These are phyloP conservation scores for Panagrolaimus sp. DNA, from an alignment of 1,140 invertebrate species.

Conservation along the genomic window DNA sequence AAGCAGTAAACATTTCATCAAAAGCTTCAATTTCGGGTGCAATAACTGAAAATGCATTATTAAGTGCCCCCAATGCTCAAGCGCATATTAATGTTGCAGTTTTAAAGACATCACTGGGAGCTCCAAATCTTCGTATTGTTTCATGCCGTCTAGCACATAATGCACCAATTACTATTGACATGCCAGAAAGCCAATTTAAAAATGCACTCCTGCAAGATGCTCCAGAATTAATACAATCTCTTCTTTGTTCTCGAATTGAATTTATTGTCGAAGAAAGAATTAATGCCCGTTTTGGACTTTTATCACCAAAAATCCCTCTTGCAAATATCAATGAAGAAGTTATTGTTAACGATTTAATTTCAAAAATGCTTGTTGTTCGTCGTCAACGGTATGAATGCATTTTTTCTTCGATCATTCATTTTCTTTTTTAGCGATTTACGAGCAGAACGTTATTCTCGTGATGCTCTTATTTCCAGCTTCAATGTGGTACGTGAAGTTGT, in stretches of 20 bases:
- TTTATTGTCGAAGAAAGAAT: slow-evolving; percentile 46
- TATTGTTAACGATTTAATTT: slow-evolving; percentile 37
- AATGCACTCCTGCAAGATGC: slow-evolving; percentile 22
- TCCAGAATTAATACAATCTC: slow-evolving; percentile 21
- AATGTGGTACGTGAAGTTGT: slow-evolving; percentile 29
- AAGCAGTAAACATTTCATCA: background rate
- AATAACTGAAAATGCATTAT: background rate
- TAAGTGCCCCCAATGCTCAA: slow-evolving; percentile 14
- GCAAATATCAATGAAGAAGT: slow-evolving; percentile 38
- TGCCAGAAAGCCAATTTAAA: background rate
- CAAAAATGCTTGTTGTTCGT: slow-evolving; percentile 22
- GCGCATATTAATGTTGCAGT: background rate
- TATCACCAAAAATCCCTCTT: slow-evolving; percentile 40
- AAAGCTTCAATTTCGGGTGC: slow-evolving; percentile 1
- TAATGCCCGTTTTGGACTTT: slow-evolving; percentile 42
- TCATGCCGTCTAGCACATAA: slow-evolving; percentile 15
- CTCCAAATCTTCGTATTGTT: slow-evolving; percentile 27
- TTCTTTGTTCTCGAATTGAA: slow-evolving; percentile 39
- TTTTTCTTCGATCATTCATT: background rate
- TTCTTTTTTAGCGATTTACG: slow-evolving; percentile 9
- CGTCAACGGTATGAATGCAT: slow-evolving; percentile 21
- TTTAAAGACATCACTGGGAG: slow-evolving; percentile 15
- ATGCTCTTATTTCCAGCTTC: slow-evolving; percentile 30
- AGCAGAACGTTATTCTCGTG: slow-evolving; percentile 9
- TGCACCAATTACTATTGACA: background rate